Base-by-base conservation (phyloP, 2,797 vertebrate species). In the Enteromius paludinosus region DNA sequence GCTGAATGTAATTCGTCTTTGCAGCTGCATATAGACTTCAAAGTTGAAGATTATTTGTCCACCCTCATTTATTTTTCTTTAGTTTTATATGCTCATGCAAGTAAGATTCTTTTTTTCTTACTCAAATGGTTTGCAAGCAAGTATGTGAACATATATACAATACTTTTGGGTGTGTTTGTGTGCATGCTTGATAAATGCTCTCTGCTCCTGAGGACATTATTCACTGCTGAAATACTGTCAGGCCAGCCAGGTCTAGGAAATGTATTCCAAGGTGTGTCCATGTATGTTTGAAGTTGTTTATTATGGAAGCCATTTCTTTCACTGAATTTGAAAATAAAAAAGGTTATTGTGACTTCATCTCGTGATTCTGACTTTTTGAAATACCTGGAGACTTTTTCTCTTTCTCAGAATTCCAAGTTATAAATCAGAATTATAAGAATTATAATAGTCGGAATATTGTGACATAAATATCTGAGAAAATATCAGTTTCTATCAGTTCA, bases 181-280 rank as follows among this genome's bases (percentile, higher is more conserved):
- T 66, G n/a, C 25, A 35, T 49, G 72, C 56, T 92, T 81, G 91
- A 93, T 90, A 87, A 90, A 94, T 93, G 89, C 84, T 87, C 81
- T 90, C 84, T 66, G 75, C 86, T 81, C 85, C 68, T n/a, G 83
- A 86, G 86, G 88, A 88, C 90, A 92, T 93, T 92, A 93, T 87
- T 93, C 90, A 92, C 87, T 86, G 85, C 68, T 81, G 87, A 89
- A 90, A 87, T 81, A 45, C 86, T 82, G 87, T 86, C 84, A 75
- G 88, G 77, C 87, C 90, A 89, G 90, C 86, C 87, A 85, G 87
- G 87, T 85, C 85, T 87, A 61, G 78, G 77, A 72, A 81, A 64
- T 87, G 73, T 82, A 33, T 47, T 47, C 25, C 38, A 28, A 17
- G 64, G 61, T 43, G 1, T 15, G 12, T 56, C 28, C 41, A 45